Evolutionary conservation across 1,140 invertebrate species (phyloP).

Genomic region (Hyphantria cunea): DNA sequence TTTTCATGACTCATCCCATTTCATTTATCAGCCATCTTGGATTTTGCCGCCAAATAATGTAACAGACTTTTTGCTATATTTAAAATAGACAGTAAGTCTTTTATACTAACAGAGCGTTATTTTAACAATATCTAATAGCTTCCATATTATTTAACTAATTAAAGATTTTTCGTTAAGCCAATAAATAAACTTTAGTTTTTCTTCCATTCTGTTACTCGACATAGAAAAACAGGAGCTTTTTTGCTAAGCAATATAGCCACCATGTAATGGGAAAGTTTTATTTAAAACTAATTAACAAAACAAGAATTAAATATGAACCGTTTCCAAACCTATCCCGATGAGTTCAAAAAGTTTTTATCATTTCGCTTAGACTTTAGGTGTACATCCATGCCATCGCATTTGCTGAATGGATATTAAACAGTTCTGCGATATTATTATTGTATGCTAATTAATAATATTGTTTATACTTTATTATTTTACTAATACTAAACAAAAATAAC

Average conservation of each 20-base stretch:
- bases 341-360: slow-evolving; percentile 49
- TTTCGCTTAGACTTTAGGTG: slow-evolving; percentile 71
- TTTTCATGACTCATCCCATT: slow-evolving; percentile 39
- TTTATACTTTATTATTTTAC: not conserved
- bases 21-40: slow-evolving; percentile 46
- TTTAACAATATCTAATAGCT: slow-evolving; percentile 55
- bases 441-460: slow-evolving; percentile 2
- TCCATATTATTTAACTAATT: slow-evolving; percentile 34
- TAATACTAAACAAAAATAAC: no score
- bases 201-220: slow-evolving; percentile 41
- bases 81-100: slow-evolving; percentile 32
- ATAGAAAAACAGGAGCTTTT: slow-evolving; percentile 41
- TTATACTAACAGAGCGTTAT: slow-evolving; percentile 54
- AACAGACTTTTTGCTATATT: slow-evolving; percentile 24
- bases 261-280: slow-evolving; percentile 55
- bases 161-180: slow-evolving; percentile 30
- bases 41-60: slow-evolving; percentile 34
- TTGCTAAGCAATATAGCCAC: slow-evolving; percentile 53
- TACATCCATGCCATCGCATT: slow-evolving; percentile 60
- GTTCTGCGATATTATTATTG: slow-evolving; percentile 54
- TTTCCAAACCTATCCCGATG: slow-evolving; percentile 60
- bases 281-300: slow-evolving; percentile 5
- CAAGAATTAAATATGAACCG: slow-evolving; percentile 6
- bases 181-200: slow-evolving; percentile 55
- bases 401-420: slow-evolving; percentile 47